Conservation (phyloP, 1,140 invertebrate species). For the Pteromalus puparum region DNA sequence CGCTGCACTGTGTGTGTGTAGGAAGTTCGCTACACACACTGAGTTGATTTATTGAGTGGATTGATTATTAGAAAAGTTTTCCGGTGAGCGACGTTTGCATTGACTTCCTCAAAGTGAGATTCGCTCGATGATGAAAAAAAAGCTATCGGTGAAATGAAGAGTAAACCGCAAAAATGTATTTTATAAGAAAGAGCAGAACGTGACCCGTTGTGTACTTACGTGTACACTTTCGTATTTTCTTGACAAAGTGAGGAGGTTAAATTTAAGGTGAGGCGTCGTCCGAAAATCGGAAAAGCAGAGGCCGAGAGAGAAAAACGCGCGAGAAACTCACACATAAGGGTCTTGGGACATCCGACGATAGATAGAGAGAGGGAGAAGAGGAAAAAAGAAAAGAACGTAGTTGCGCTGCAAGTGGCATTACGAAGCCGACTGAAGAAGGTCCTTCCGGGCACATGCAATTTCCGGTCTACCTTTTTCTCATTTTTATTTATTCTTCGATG, state of each 20-base stretch:
- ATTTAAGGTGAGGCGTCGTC: not conserved
- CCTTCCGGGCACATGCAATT: not conserved
- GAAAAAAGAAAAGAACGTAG: not conserved
- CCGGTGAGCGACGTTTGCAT: not conserved
- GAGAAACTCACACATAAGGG: slow-evolving; percentile 1
- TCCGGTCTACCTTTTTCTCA: not conserved
- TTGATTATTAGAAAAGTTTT: slow-evolving; percentile 21
- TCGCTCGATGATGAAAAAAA: not conserved
- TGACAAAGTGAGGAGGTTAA: not conserved
- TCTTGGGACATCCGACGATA: not conserved
- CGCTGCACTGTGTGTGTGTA: not conserved
- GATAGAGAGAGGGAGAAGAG: not conserved
- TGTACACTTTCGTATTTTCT: not conserved
- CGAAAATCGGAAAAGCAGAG: not conserved
- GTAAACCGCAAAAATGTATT: too few species aligned
- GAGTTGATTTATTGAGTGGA: not conserved
- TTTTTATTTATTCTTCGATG: not conserved
- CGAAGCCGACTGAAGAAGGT: not conserved
- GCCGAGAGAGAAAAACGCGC: not conserved
- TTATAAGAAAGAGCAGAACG: too few species aligned
- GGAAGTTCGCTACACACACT: not conserved
- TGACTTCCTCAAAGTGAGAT: not conserved
- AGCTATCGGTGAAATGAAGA: not conserved
- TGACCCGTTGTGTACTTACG: too few species aligned
- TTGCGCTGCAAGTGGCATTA: not conserved